A percentile compares a stretch with the other conserved stretches of the same genome.
Conservation (phyloP, 2,797 vertebrate species). For the Pelodytes ibericus region DNA sequence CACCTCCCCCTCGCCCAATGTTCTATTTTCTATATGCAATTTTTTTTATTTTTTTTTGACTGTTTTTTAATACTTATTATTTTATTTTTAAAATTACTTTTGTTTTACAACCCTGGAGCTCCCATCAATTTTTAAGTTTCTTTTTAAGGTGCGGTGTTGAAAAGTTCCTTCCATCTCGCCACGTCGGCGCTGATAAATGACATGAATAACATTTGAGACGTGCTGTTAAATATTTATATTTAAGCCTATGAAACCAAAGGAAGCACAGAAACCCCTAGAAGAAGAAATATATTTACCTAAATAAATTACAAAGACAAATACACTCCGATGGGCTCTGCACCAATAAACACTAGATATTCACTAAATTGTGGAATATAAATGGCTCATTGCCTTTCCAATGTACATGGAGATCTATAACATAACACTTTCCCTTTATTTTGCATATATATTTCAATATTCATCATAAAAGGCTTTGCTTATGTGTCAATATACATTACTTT, state of each 20-base stretch:
- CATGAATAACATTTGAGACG: slow-evolving; percentile 84
- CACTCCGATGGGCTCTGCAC: slow-evolving; percentile 82
- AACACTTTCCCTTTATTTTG: slow-evolving; percentile 82
- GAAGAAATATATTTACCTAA: slow-evolving; percentile 88
- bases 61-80: background rate
- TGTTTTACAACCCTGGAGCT: no score
- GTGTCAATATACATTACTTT: slow-evolving; percentile 83
- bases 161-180: slow-evolving; percentile 73
- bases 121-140: slow-evolving; percentile 76
- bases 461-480: slow-evolving; percentile 81
- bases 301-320: slow-evolving; percentile 88
- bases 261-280: slow-evolving; percentile 77
- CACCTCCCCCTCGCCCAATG: no score
- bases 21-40: background rate
- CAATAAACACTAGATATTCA: slow-evolving; percentile 86
- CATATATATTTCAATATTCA: slow-evolving; percentile 89
- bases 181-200: slow-evolving; percentile 81
- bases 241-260: slow-evolving; percentile 77
- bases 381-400: slow-evolving; percentile 84
- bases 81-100: background rate
- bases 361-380: slow-evolving; percentile 87
- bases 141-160: slow-evolving; percentile 75
- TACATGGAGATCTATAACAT: slow-evolving; percentile 84
- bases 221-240: slow-evolving; percentile 85
- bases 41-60: background rate